These are phyloP conservation scores for Spea hammondii DNA, from an alignment of 2,797 vertebrate species.

Conservation along the genomic window DNA sequence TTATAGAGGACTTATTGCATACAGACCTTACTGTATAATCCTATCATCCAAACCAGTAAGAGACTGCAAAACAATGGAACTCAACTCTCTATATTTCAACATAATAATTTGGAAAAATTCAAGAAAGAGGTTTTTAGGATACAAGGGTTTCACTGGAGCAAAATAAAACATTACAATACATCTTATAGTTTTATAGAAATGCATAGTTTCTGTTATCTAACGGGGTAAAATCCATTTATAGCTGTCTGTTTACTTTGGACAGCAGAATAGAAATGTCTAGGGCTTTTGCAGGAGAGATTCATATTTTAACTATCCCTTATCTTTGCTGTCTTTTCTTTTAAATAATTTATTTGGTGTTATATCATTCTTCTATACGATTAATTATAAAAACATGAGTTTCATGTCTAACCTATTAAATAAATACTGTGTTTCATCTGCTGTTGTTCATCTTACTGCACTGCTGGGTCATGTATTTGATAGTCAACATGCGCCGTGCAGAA, in stretches of 20 bases:
- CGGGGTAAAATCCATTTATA: slow-evolving; percentile 15
- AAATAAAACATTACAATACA: slow-evolving; percentile 25
- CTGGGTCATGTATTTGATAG: slow-evolving; percentile 8
- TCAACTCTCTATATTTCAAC: too few relatives aligned
- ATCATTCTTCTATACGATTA: slow-evolving; percentile 19
- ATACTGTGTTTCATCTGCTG: background rate
- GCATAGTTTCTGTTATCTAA: slow-evolving; percentile 35
- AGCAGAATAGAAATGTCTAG: slow-evolving; percentile 3
- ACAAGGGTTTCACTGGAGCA: slow-evolving; percentile 38
- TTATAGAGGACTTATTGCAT: too few relatives aligned
- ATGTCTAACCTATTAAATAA: slow-evolving; percentile 31
- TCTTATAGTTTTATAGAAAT: slow-evolving; percentile 27
- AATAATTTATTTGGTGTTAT: slow-evolving; percentile 51
- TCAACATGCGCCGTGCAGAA: slow-evolving; percentile 2
- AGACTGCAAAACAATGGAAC: too few relatives aligned
- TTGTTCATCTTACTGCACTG: slow-evolving; percentile 5
- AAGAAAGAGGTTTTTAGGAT: slow-evolving; percentile 15
- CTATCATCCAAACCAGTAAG: too few relatives aligned
- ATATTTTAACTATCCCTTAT: slow-evolving; percentile 41
- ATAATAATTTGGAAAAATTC: too few relatives aligned
- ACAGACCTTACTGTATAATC: too few relatives aligned
- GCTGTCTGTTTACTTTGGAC: slow-evolving; percentile 46
- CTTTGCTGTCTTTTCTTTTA: slow-evolving; percentile 30
- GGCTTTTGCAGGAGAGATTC: slow-evolving; percentile 16
- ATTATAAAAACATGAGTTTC: slow-evolving; percentile 10